Base-by-base conservation (phyloP, 2,113 vertebrate species). In the Hucho hucho region DNA sequence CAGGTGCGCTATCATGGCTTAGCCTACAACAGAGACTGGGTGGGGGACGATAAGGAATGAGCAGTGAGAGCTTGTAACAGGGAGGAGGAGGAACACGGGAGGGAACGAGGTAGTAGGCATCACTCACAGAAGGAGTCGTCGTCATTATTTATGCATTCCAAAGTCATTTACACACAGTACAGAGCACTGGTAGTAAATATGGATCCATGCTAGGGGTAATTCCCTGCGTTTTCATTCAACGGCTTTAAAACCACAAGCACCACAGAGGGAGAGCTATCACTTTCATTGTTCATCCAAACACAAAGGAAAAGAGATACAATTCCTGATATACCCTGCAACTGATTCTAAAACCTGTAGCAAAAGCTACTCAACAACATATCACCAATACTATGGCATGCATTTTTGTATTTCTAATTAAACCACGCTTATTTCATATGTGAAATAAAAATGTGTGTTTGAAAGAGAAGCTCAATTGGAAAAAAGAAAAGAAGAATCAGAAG, bases 81-180 rank as follows among this genome's bases (percentile, higher is more conserved):
- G 43, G 18, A 22, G 20, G 6, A 0, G 56, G 18, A n/a, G 20
- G 25, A 58, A 29, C 25, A 14, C 11, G 24, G 37, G 64, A 72
- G 29, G 26, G 22, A 47, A 26, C 14, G n/a, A 46, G 53, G n/a
- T 4, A 18, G 61, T 11, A 29, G 32, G 20, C 11, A 49, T 67
- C 32, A 43, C 28, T 72, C 64, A 70, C 58, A 9, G 47, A 20
- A 58, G 56, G 70, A 63, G 69, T 64, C 20, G 25, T 32, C 13
- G 24, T 75, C 82, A 80, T 87, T 83, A 86, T 86, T 83, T 78
- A 87, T 86, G 79, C 76, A 79, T 80, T 82, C 63, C 77, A 70
- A 83, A 73, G 68, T 85, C 76, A 83, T 81, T 80, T 82, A 82
- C 66, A 82, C 68, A 78, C 72, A 69, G 70, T 77, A 68, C 72